Percentiles rank a stretch among this genome's conserved stretches.
These are phyloP conservation scores for Pinctada fucata DNA, from an alignment of 2,888 invertebrate species.

Conservation along the genomic window DNA sequence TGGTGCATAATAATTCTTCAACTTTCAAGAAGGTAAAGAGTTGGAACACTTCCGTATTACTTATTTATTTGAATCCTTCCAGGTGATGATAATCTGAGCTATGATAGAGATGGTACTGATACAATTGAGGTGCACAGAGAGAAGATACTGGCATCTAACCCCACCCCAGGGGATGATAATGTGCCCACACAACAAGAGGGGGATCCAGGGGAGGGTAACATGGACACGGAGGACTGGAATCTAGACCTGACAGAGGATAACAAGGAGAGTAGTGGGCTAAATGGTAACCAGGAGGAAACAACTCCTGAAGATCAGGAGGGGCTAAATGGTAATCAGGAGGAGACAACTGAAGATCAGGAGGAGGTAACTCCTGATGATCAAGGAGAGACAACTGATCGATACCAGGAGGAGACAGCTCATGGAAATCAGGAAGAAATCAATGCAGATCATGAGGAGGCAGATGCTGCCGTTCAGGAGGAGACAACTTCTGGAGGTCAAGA, in stretches of 20 bases:
- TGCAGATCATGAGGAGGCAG: neutral
- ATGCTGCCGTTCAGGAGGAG: too few relatives aligned
- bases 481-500: neutral
- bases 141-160: too few relatives aligned
- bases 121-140: too few relatives aligned
- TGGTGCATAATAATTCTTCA: too few relatives aligned
- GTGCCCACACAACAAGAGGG: too few relatives aligned
- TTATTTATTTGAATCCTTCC: too few relatives aligned
- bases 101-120: too few relatives aligned
- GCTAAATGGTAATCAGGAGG: neutral
- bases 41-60: too few relatives aligned
- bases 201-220: neutral
- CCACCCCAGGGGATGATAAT: too few relatives aligned
- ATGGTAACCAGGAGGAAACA: slow-evolving; percentile 12
- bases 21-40: too few relatives aligned
- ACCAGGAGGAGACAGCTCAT: neutral
- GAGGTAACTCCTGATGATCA: neutral
- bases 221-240: slow-evolving; percentile 3
- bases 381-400: neutral
- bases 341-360: neutral
- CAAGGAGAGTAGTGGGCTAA: neutral
- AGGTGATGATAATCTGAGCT: too few relatives aligned
- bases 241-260: neutral
- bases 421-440: neutral
- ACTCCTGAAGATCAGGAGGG: neutral